Evolutionary conservation across 35 echinoderm and acorn worm species (phyloP).

Genomic region (Stichopus chloronotus): DNA sequence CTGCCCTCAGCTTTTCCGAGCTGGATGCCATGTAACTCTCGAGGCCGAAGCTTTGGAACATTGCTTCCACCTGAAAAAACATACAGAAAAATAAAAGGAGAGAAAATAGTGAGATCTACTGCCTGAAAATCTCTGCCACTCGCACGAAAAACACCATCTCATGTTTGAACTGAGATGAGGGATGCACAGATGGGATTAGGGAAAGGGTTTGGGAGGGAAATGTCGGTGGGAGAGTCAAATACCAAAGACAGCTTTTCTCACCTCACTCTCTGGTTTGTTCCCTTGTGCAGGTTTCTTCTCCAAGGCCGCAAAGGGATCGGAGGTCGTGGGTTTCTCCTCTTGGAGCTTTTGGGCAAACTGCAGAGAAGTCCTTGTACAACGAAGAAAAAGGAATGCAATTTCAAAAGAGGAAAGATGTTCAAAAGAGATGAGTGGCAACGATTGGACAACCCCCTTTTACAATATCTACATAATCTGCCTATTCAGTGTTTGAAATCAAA

Average conservation of each 20-base stretch:
- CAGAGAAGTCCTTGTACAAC: slow-evolving; percentile 58
- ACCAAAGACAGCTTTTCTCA: neutral
- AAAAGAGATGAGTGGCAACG: neutral
- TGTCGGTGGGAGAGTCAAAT: too few relatives aligned
- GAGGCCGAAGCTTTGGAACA: slow-evolving; percentile 95
- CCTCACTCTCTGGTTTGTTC: neutral
- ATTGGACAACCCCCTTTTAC: too few relatives aligned
- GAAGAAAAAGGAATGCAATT: neutral
- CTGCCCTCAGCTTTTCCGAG: slow-evolving; percentile 67
- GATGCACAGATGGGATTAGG: neutral
- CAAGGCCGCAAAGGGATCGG: slow-evolving; percentile 37
- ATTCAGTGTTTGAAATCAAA: too few relatives aligned
- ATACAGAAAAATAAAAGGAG: neutral
- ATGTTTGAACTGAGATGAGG: too few relatives aligned
- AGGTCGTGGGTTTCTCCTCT: slow-evolving; percentile 1
- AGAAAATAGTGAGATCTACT: neutral
- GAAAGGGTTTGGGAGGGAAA: too few relatives aligned
- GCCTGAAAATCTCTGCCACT: neutral
- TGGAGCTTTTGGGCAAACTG: slow-evolving; percentile 75
- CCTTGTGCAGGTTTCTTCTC: slow-evolving; percentile 28
- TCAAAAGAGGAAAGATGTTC: neutral
- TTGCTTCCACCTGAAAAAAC: slow-evolving; percentile 67
- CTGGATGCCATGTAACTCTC: slow-evolving; percentile 58
- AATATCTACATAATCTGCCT: too few relatives aligned
- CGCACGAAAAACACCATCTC: neutral